These are phyloP conservation scores for Sylvia atricapilla DNA, from an alignment of 2,113 vertebrate genomes.

Conservation along the genomic window DNA sequence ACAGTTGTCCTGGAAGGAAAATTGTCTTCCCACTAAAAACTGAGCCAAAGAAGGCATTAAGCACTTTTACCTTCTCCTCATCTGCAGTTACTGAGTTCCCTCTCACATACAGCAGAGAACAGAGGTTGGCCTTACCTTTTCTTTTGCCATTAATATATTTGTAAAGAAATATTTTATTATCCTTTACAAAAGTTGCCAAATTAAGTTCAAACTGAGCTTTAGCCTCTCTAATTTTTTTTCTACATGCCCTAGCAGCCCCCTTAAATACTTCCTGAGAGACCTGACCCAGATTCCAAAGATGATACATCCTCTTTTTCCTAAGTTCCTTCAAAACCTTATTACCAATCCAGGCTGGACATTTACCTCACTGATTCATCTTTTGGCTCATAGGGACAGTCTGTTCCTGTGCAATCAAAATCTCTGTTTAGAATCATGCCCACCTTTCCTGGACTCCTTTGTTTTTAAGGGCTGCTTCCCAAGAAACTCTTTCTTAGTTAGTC, in stretches of 20 bases:
- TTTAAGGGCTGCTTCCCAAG: not conserved
- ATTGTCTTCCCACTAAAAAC: not conserved
- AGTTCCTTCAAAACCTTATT: rapidly evolving
- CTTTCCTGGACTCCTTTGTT: not conserved
- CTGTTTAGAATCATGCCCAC: not conserved
- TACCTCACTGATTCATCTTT: rapidly evolving
- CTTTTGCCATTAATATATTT: not conserved
- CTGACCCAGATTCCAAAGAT: not conserved
- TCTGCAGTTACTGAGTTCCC: not conserved
- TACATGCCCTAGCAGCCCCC: not conserved
- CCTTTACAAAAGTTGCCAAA: not conserved
- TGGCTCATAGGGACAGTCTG: too few relatives aligned
- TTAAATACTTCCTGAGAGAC: not conserved
- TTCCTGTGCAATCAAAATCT: not conserved
- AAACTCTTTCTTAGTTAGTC: not conserved
- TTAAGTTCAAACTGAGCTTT: not conserved
- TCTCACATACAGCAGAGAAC: not conserved
- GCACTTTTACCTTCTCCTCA: not conserved
- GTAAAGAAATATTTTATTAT: not conserved
- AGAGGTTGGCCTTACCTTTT: not conserved
- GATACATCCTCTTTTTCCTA: not conserved
- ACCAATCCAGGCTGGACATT: not conserved
- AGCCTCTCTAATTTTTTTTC: not conserved
- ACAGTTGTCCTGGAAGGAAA: not conserved
- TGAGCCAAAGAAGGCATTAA: not conserved